phyloP scores from a whole-genome alignment of 2,888 invertebrate genomes.

The Bibio marci region DNA sequence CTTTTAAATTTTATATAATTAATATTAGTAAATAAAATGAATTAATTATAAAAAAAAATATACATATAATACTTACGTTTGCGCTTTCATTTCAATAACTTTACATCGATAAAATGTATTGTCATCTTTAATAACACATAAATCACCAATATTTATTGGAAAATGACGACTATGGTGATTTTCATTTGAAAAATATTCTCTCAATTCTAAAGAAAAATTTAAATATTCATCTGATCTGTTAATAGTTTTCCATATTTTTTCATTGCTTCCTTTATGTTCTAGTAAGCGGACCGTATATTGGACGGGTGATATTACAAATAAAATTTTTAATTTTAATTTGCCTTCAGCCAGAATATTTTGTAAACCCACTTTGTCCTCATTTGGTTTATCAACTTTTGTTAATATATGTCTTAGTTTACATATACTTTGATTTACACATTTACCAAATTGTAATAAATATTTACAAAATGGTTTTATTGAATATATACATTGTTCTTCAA shows the following conservation, averaged over 20 bases:
- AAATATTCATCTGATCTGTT: slow-evolving; percentile 15
- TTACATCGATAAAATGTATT: slow-evolving; percentile 37
- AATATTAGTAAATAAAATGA: no score
- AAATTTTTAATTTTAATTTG: slow-evolving; percentile 40
- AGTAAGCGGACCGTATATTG: slow-evolving; percentile 41
- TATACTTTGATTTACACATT: slow-evolving; percentile 36
- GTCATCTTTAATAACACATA: slow-evolving; percentile 36
- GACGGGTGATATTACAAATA: slow-evolving; percentile 39
- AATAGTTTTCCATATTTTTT: slow-evolving; percentile 10
- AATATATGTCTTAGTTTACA: slow-evolving; percentile 48
- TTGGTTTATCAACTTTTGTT: slow-evolving; percentile 33
- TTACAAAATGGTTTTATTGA: slow-evolving; percentile 36
- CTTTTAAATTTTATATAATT: no score
- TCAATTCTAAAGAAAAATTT: slow-evolving; percentile 15
- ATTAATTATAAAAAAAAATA: no score
- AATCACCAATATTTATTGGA: slow-evolving; percentile 34
- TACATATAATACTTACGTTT: slow-evolving; percentile 17
- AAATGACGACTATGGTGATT: slow-evolving; percentile 14
- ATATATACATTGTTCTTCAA: slow-evolving; percentile 30
- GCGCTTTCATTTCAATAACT: slow-evolving; percentile 31
- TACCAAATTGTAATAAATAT: slow-evolving; percentile 43
- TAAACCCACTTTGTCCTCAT: no score
- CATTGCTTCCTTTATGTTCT: slow-evolving; percentile 22
- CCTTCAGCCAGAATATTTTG: no score
- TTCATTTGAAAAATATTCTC: slow-evolving; percentile 14